A percentile compares a stretch with the other conserved stretches of the same genome.
These are phyloP conservation scores for Schizaphis graminum DNA, from an alignment of 2,888 invertebrate species.

Conservation along the genomic window DNA sequence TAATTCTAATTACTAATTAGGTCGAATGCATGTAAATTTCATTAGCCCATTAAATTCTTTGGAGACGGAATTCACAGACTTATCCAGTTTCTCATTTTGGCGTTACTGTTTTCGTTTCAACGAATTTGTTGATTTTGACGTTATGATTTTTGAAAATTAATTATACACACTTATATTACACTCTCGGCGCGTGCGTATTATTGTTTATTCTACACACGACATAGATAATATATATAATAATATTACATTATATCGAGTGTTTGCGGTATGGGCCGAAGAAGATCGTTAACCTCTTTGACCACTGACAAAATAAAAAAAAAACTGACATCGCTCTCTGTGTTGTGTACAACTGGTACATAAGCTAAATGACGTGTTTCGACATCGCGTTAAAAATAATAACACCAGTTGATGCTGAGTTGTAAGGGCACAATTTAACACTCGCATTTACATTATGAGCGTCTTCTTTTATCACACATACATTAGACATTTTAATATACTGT, in stretches of 20 bases:
- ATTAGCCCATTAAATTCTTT: neutral
- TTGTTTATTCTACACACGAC: neutral
- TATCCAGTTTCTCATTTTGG: neutral
- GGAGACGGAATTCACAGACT: neutral
- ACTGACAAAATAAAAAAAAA: neutral
- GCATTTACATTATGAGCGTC: neutral
- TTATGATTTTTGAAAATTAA: conserved; percentile 21
- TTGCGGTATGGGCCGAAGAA: neutral
- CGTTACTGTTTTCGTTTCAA: neutral
- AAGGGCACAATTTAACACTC: conserved; percentile 19
- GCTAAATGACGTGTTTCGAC: neutral
- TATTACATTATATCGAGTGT: neutral
- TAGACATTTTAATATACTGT: neutral
- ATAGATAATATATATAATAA: neutral
- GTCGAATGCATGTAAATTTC: neutral
- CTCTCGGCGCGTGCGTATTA: neutral
- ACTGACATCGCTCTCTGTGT: neutral
- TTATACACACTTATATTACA: neutral
- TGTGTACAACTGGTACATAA: neutral
- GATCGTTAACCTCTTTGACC: conserved; percentile 47
- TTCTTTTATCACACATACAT: neutral
- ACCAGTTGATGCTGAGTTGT: neutral
- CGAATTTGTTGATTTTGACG: neutral
- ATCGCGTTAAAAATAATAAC: neutral
- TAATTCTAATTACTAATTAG: neutral